Conservation (phyloP, 2,113 vertebrate species). For the Mellivora capensis region DNA sequence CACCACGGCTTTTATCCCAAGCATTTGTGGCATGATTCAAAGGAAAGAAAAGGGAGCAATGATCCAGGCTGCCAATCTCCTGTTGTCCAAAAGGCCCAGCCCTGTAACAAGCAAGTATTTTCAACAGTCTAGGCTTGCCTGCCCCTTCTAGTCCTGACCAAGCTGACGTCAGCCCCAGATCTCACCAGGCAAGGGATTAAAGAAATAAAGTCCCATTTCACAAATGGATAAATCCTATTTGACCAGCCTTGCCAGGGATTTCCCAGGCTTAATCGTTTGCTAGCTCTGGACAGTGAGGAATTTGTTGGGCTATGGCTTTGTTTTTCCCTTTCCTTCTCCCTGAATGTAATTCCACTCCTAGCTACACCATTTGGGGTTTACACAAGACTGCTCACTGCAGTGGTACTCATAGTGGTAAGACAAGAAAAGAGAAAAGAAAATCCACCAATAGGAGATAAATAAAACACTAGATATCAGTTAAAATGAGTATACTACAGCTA, state of each 20-base stretch:
- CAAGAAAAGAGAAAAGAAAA: not conserved
- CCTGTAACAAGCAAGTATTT: not conserved
- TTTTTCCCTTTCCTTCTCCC: not conserved
- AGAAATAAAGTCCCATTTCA: slow-evolving; percentile 74
- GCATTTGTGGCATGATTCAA: not conserved
- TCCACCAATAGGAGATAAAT: not conserved
- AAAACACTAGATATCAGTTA: not conserved
- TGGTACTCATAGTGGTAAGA: not conserved
- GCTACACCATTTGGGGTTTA: not conserved
- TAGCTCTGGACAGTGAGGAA: slow-evolving; percentile 52
- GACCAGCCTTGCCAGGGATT: slow-evolving; percentile 72
- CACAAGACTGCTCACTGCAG: not conserved
- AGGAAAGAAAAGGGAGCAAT: not conserved
- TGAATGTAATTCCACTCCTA: not conserved
- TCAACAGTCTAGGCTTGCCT: not conserved
- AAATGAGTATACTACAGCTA: not conserved
- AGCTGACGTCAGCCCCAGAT: not conserved
- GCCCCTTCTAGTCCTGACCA: not conserved
- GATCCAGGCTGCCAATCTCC: not conserved
- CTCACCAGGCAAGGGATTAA: not conserved
- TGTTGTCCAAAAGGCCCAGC: not conserved
- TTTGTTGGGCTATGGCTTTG: not conserved
- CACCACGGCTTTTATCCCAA: not conserved
- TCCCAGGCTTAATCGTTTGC: slow-evolving; percentile 72
- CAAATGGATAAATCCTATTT: slow-evolving; percentile 77